Base-by-base conservation (phyloP, 2,113 vertebrate species). In the Danionella cerebrum region DNA sequence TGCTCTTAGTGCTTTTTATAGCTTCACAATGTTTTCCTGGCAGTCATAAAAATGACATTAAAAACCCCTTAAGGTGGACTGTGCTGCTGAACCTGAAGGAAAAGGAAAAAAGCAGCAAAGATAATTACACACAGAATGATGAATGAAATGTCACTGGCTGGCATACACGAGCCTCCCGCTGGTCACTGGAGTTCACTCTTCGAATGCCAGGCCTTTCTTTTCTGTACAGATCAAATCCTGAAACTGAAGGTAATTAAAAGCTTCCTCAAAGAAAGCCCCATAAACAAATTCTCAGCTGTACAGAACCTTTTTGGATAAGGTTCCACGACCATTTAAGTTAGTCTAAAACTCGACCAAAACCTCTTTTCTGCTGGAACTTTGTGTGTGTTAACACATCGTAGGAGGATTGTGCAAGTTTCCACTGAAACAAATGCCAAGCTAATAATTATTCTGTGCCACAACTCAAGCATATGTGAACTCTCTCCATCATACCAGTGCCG, bases 121-220 rank as follows among this genome's bases (percentile, higher is more conserved):
- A 62, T 10, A 55, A 21, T 44, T 38, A 70, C 36, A 53, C 24
- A 11, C 60, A 50, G 41, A 33, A 18, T 25, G 47, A 63, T 47
- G 41, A 64, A 53, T 64, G 21, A 70, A 70, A 70, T 8, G 6
- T 9, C 67, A 35, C 18, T 25, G 60, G 58, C 11, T 24, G 27
- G 33, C 59, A 69, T 36, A 24, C 54, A 50, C 31, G 2, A 42
- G n/a, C 41, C 45, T 67, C 42, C 45, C 66, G 25, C 19, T 5
- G 11, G 21, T 42, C 45, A 63, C 36, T 44, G 25, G 39, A 24
- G 67, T 60, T 69, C 14, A 38, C 38, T 31, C 45, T 10, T 60
- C 13, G 51, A 62, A 48, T 51, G 48, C 19, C 45, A 52, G 35
- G 57, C 29, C 39, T 41, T 44, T 38, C 45, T 12, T 22, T 25